Base-by-base conservation (phyloP, 2,113 vertebrate species). In the Sylvilagus bachmani region DNA sequence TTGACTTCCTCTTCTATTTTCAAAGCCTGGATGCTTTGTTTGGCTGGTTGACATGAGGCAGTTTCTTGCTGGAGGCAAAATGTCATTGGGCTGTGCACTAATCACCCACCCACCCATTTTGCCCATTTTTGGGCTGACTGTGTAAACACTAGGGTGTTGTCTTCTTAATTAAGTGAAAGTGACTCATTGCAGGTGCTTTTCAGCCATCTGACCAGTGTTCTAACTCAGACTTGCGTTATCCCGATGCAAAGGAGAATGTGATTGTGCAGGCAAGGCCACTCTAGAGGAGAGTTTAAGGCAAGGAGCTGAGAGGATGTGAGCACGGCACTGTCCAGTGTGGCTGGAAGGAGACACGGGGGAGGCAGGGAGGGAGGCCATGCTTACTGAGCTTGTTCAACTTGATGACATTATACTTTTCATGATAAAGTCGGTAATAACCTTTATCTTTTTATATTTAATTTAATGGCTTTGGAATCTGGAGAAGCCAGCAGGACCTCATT, bases 41-140 rank as follows among this genome's bases (percentile, higher is more conserved):
- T 97, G 85, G 95, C 96, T 96, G 93, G 16, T 96, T 98, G 96
- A 97, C n/a, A 85, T 71, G 92, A 98, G 10, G 94, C 95, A 94
- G 89, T 93, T 97, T 98, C 91, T 98, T 97, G 96, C 96, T 98
- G 38, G 94, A 97, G 96, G 97, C 97, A 98, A 86, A 95, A 81
- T 89, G 69, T 94, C 89, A 96, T 49, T 88, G 92, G 95, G 95
- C 86, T 0, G 0, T 94, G 49, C 87, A 87, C 95, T 0, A 94
- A 98, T 97, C 97, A 96, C 89, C 77, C 90, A 4, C 16, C 49
- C 94, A 78, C 86, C 0, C 91, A 97, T 97, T n/a, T 53, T 90
- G 94, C 92, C 92, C 97, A 97, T 97, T 96, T 98, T 91, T 87
- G 67, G 96, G 93, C 94, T 92, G 85, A 98, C 98, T 97, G 90